These are phyloP conservation scores for Gulo gulo DNA, from an alignment of 2,113 vertebrate genomes.

Conservation along the genomic window DNA sequence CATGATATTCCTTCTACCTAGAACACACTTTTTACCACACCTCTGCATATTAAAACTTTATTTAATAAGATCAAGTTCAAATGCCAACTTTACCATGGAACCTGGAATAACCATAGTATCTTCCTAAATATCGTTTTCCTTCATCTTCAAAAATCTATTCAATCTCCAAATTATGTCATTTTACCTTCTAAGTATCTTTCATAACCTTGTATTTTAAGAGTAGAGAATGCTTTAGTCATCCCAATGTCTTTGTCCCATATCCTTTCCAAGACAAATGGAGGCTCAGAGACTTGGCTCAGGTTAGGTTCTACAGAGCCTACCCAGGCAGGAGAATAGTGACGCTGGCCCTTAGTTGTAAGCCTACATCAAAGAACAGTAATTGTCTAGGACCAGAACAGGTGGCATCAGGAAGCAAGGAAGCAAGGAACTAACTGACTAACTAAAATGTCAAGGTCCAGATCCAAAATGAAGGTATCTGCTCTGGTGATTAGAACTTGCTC, in stretches of 20 bases:
- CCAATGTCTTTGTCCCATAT: background rate
- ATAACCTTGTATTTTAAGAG: background rate
- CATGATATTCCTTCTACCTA: background rate
- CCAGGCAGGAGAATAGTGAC: background rate
- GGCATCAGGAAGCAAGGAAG: background rate
- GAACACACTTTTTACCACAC: background rate
- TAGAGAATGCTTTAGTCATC: background rate
- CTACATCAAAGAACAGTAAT: background rate
- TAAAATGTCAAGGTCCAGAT: background rate
- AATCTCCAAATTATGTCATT: background rate
- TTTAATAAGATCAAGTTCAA: constrained; percentile 16
- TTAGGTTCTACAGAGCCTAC: background rate
- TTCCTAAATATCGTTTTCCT: background rate
- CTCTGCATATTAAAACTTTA: background rate
- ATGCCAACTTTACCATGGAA: background rate
- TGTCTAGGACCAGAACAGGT: background rate
- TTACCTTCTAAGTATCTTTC: background rate
- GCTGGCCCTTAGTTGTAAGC: background rate
- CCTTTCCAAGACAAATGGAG: background rate
- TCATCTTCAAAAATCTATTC: background rate
- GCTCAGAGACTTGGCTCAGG: background rate
- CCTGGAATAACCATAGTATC: background rate
- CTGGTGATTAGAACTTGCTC: background rate
- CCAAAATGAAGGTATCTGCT: background rate
- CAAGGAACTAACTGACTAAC: background rate